These are phyloP conservation scores for Tarsius wallacei DNA, from an alignment of 2,797 vertebrate species.

Conservation along the genomic window DNA sequence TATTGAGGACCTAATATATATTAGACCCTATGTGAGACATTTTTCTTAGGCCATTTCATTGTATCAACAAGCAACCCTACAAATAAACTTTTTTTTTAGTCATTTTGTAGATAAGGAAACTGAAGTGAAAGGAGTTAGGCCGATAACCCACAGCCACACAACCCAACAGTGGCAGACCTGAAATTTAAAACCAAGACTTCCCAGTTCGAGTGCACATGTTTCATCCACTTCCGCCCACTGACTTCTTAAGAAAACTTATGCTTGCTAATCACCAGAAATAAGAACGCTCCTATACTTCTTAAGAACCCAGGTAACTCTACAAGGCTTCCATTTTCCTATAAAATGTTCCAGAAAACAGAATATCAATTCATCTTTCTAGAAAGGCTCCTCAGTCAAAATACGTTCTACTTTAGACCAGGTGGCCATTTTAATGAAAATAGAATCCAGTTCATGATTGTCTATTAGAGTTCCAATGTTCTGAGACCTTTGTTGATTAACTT, in stretches of 20 bases:
- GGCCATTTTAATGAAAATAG: not conserved
- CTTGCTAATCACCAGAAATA: not conserved
- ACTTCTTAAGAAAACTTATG: not conserved
- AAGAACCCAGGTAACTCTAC: not conserved
- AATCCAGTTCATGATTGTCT: not conserved
- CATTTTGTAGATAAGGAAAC: not conserved
- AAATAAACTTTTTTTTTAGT: not conserved
- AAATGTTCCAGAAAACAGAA: not conserved
- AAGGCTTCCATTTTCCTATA: not conserved
- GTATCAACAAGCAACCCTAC: not conserved
- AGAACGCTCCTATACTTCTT: not conserved
- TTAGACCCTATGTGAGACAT: not conserved
- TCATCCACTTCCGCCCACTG: not conserved
- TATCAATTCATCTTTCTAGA: not conserved
- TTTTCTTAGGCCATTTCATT: not conserved
- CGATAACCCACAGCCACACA: not conserved
- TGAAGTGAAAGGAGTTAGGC: not conserved
- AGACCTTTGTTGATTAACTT: constrained; percentile 68
- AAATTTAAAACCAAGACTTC: not conserved
- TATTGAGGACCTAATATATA: not conserved
- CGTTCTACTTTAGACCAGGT: not conserved
- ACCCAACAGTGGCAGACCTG: not conserved
- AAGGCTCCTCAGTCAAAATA: not conserved
- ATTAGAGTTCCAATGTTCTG: not conserved
- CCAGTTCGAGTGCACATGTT: not conserved